Base-by-base conservation (phyloP, 1,140 invertebrate genomes). In the Heliconius nattereri region DNA sequence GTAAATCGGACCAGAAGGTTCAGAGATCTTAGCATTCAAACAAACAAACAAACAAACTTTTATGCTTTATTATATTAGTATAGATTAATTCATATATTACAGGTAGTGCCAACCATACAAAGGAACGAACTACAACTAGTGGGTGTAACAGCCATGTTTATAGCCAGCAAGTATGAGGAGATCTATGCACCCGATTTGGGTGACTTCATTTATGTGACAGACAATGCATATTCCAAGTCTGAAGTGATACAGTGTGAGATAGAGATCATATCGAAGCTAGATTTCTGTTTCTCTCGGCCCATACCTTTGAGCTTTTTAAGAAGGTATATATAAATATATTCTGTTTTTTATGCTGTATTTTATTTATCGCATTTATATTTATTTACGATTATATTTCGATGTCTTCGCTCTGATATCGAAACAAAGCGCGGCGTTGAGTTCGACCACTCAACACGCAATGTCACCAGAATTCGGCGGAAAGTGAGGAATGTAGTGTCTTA, bases 141-240 rank as follows among this genome's bases (percentile, higher is more conserved):
- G 57, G 99, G 99, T 1, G 97, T 98, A 1, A 97, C 98, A 3
- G 97, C 98, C 1, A 96, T 99, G 96, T 97, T 98, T 84, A 96
- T 99, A 79, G 98, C 99, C 16, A 97, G 97, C 84, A 99, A 99
- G 92, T 99, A 98, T 88, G 99, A 99, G 94, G 99, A 99, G 95
- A 98, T 99, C 88, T 98, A 97, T 86, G 96, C 97, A 7, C 98
- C 98, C 5, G 97, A 98, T 76, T 96, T 99, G 40, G 94, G 94
- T 2, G 98, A 99, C 92, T 99, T 99, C 95, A 97, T 98, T 9
- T 99, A 97, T 87, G 98, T 99, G 66, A 98, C 98, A 23, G 98
- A 99, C 92, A 97, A 98, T 91, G 97, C 98, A 0, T 99, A 98
- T 88, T 96, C 96, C 1, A 97, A 96, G 85, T 86, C 94, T 11